Percentiles rank a stretch among this genome's conserved stretches.
Evolutionary conservation across 2,888 invertebrate species (phyloP).

Genomic region (Drosophila atroscutellata): DNA sequence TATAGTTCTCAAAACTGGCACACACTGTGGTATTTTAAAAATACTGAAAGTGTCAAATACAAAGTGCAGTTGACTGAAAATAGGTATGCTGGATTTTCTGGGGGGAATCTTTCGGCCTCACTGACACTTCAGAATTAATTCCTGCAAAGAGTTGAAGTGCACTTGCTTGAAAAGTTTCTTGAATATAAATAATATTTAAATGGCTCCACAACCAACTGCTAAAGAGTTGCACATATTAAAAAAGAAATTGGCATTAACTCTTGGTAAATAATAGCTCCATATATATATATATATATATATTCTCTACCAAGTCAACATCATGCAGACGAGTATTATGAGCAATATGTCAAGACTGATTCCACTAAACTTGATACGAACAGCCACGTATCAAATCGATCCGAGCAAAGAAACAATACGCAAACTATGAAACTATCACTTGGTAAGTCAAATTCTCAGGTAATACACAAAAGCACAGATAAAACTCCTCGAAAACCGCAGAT

Average conservation of each 20-base stretch:
- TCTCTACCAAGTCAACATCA: background rate
- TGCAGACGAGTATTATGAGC: constrained; percentile 18
- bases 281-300: background rate
- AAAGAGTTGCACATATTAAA: background rate
- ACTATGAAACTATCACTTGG: constrained; percentile 20
- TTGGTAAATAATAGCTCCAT: constrained; percentile 5
- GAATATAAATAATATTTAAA: background rate
- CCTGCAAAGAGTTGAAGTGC: background rate
- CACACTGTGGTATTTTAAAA: background rate
- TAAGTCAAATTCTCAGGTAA: constrained; percentile 10
- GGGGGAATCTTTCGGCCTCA: background rate
- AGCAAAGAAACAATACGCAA: background rate
- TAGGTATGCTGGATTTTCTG: no score
- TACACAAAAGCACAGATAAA: background rate
- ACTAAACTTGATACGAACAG: background rate
- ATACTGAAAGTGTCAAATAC: background rate
- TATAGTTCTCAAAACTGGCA: background rate
- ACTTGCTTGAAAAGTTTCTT: background rate
- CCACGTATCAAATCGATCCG: background rate
- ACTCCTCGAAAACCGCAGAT: constrained; percentile 3
- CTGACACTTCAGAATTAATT: background rate
- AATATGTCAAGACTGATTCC: background rate
- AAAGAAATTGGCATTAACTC: background rate
- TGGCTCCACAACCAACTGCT: background rate
- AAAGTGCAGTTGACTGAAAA: background rate